Conservation (phyloP, 2,113 vertebrate species). For the Himantopus leucocephalus region DNA sequence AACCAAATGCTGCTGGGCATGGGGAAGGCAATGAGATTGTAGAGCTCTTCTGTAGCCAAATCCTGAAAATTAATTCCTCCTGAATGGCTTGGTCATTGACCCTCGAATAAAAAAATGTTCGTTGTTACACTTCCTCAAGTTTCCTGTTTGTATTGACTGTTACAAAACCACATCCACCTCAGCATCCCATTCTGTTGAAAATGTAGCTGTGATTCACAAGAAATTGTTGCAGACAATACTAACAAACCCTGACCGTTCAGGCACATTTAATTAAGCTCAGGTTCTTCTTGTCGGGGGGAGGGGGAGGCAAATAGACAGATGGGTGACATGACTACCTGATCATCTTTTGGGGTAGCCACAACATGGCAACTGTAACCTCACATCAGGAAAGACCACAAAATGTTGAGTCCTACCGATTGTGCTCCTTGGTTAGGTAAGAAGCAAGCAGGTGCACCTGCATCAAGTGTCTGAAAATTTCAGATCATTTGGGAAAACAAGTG, state of each 20-base stretch:
- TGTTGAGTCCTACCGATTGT: neutral
- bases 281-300: neutral
- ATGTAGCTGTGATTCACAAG: neutral
- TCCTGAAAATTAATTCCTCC: slow-evolving; percentile 55
- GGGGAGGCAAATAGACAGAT: neutral
- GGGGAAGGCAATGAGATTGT: slow-evolving; percentile 4
- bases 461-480: neutral
- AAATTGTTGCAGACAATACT: neutral
- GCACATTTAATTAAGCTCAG: neutral
- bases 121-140: slow-evolving; percentile 42
- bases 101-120: slow-evolving; percentile 31
- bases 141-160: neutral
- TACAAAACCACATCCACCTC: neutral
- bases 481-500: neutral
- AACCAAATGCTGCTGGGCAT: neutral
- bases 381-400: neutral
- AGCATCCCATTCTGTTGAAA: neutral
- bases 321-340: neutral
- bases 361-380: neutral
- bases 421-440: neutral
- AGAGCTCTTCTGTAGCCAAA: slow-evolving; percentile 43
- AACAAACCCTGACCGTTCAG: neutral
- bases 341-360: neutral
- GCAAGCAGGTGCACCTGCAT: neutral
- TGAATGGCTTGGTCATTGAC: neutral